Base-by-base conservation (phyloP, 2,888 invertebrate genomes). In the Cynaeus angustus region DNA sequence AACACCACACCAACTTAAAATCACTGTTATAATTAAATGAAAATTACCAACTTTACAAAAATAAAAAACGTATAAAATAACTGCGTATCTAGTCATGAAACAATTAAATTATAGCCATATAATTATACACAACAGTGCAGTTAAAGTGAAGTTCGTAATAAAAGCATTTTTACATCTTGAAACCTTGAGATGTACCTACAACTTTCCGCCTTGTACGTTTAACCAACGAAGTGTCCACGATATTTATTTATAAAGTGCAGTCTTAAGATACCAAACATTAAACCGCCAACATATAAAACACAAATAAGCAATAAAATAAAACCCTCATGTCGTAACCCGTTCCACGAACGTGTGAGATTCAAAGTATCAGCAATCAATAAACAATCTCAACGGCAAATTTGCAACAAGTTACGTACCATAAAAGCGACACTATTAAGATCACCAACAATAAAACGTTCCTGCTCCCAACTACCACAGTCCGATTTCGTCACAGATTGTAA, bases 401-500 rank as follows among this genome's bases (percentile, higher is more conserved):
- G 33, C 33, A 33, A 33, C 33, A 9, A 33, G 7, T 33, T 33
- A 33, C 2, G 6, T n/a, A 33, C 33, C 33, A 33, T 33, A 33
- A 33, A 33, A 33, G 33, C 33, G 33, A 33, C 33, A 33, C 33
- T 33, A 33, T 33, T 33, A 33, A 33, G 33, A 33, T 7, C 33
- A 5, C 28, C 28, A 7, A 33, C 33, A 33, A 33, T 33, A 33
- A 33, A 33, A 33, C 33, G 33, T 33, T 33, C 33, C 33, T 33
- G 33, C 7, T 33, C n/a, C 7, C 33, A 9, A 9, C 33, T 4
- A 41, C 12, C 41, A 12, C 10, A 41, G 7, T 41, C 13, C 41
- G 41, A 41, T 41, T 41, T 41, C 41, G 41, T 41, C 41, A 46
- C 46, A 6, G 46, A 16, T 13, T 7, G 4, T 16, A 50, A 50